Evolutionary conservation across 2,113 vertebrate genomes (phyloP).

Genomic region (Emydocephalus ijimae): DNA sequence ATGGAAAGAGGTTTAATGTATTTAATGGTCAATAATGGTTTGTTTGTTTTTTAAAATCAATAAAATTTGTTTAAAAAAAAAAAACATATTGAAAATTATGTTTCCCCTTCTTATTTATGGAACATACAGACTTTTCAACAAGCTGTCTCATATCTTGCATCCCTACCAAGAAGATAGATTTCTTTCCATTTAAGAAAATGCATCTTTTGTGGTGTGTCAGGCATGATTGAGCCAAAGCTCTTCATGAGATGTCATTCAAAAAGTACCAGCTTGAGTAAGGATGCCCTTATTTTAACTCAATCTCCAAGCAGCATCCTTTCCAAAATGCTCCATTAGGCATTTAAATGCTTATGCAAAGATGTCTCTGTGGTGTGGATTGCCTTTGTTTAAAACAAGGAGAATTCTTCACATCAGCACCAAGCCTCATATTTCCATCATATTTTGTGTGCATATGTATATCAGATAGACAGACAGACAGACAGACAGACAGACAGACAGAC

Average conservation of each 20-base stretch:
- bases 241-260: background rate
- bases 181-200: background rate
- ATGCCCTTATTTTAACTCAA: background rate
- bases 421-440: conserved; percentile 15
- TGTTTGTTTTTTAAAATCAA: too few relatives aligned
- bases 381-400: background rate
- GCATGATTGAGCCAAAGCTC: background rate
- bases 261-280: background rate
- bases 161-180: background rate
- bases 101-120: background rate
- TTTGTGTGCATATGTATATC: background rate
- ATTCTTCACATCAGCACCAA: conserved; percentile 38
- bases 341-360: conserved; percentile 37
- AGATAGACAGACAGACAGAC: too few relatives aligned
- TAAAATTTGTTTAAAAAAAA: too few relatives aligned
- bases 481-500: too few relatives aligned
- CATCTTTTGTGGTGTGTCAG: background rate
- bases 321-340: conserved; percentile 8
- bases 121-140: background rate
- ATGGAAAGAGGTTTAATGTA: too few relatives aligned
- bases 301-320: conserved; percentile 20
- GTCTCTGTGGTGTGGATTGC: background rate
- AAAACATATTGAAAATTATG: background rate
- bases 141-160: background rate
- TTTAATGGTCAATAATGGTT: too few relatives aligned